These are phyloP conservation scores for Ennomos erosarius DNA, from an alignment of 2,888 invertebrate genomes.

Conservation along the genomic window DNA sequence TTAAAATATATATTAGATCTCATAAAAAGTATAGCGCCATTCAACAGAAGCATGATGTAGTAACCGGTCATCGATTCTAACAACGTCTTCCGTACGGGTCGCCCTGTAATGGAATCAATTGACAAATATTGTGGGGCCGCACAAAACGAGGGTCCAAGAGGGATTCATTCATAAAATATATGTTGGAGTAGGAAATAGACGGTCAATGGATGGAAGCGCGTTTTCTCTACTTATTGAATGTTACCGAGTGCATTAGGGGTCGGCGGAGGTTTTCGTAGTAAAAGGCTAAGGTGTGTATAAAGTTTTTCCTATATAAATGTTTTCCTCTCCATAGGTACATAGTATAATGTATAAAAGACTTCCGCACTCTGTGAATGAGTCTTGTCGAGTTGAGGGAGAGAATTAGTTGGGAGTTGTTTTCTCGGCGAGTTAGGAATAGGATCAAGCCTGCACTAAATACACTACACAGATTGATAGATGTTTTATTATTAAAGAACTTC, in stretches of 20 bases:
- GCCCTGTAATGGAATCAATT: conserved; percentile 48
- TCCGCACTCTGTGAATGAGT: too few relatives aligned
- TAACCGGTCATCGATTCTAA: conserved; percentile 48
- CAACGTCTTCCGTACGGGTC: conserved; percentile 50
- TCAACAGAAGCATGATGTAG: conserved; percentile 41
- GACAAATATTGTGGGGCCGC: conserved; percentile 48
- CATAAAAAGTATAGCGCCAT: conserved; percentile 39
- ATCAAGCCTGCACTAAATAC: too few relatives aligned
- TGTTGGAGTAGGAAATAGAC: conserved; percentile 28
- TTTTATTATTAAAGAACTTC: too few relatives aligned
- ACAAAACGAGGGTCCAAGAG: conserved; percentile 37
- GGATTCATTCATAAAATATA: conserved; percentile 44
- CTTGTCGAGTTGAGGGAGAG: too few relatives aligned
- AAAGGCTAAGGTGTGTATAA: too few relatives aligned
- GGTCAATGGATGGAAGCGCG: conserved; percentile 20
- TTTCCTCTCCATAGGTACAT: too few relatives aligned
- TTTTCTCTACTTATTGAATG: conserved; percentile 23
- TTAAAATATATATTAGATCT: conserved; percentile 6
- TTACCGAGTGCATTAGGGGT: conserved; percentile 4
- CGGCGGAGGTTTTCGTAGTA: background rate
- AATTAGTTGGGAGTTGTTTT: too few relatives aligned
- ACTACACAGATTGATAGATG: too few relatives aligned
- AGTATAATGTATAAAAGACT: too few relatives aligned
- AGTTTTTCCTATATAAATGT: too few relatives aligned
- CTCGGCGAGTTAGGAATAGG: too few relatives aligned